A percentile compares a stretch with the other conserved stretches of the same genome.
These are phyloP conservation scores for Cebus imitator DNA, from an alignment of 2,113 vertebrate genomes.

Conservation along the genomic window DNA sequence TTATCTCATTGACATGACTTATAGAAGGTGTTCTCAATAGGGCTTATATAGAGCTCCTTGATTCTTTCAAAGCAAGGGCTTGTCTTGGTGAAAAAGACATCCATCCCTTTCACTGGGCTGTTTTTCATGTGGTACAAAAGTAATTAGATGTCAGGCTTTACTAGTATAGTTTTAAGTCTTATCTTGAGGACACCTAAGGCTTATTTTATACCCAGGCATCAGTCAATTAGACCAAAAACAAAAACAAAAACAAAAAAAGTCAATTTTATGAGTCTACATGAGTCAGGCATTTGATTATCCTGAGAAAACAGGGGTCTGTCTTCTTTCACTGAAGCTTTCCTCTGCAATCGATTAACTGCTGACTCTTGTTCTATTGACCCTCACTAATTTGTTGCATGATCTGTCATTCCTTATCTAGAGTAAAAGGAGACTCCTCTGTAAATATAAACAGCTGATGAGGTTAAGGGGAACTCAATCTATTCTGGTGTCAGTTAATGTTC, in stretches of 20 bases:
- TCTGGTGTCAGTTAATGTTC: slow-evolving; percentile 64
- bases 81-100: slow-evolving; percentile 70
- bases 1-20: slow-evolving; percentile 57
- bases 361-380: slow-evolving; percentile 81
- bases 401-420: slow-evolving; percentile 81
- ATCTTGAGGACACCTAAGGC: slow-evolving; percentile 79
- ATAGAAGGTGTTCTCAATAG: not conserved
- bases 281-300: slow-evolving; percentile 82
- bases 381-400: slow-evolving; percentile 81
- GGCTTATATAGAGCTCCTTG: slow-evolving; percentile 68
- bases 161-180: slow-evolving; percentile 77
- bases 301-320: slow-evolving; percentile 81
- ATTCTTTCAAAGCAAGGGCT: slow-evolving; percentile 69
- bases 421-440: slow-evolving; percentile 60
- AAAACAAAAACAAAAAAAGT: slow-evolving; percentile 69
- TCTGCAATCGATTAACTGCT: slow-evolving; percentile 81
- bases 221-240: slow-evolving; percentile 77
- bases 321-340: slow-evolving; percentile 75
- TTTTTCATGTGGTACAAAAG: slow-evolving; percentile 70
- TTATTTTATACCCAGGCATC: slow-evolving; percentile 78
- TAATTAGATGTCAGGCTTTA: slow-evolving; percentile 81
- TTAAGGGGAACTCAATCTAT: slow-evolving; percentile 44
- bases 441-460: slow-evolving; percentile 72
- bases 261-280: slow-evolving; percentile 81
- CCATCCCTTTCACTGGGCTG: slow-evolving; percentile 49